Evolutionary conservation across 2,797 vertebrate genomes (phyloP).

Genomic region (Microctenopoma lineatum): DNA sequence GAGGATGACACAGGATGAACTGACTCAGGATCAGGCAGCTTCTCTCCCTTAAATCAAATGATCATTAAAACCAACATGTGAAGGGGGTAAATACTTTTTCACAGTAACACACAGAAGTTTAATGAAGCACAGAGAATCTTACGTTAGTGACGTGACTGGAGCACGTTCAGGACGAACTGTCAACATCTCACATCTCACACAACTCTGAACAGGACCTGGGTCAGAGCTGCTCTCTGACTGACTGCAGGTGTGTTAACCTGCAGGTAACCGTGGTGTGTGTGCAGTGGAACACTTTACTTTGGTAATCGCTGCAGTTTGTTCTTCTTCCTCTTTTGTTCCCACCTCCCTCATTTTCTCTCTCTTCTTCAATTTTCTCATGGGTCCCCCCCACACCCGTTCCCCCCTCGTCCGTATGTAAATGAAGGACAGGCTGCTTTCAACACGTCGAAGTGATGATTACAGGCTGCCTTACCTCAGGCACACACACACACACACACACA

Average conservation of each 20-base stretch:
- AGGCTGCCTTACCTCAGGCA: conserved; percentile 67
- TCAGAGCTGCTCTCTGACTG: conserved; percentile 16
- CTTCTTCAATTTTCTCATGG: conserved; percentile 43
- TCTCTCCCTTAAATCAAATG: no score
- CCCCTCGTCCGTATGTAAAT: conserved; percentile 58
- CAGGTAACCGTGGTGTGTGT: conserved; percentile 38
- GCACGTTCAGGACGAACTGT: no score
- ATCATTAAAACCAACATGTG: no score
- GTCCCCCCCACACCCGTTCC: not conserved
- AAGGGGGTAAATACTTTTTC: no score
- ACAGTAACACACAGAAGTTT: no score
- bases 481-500: conserved; percentile 39
- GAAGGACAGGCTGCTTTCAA: conserved; percentile 63
- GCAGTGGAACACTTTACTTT: conserved; percentile 47
- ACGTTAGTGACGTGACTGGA: no score
- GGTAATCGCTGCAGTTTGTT: conserved; percentile 53
- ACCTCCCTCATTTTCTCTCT: conserved; percentile 6
- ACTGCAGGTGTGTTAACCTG: conserved; percentile 13
- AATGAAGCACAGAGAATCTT: no score
- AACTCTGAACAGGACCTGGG: no score
- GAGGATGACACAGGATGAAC: no score
- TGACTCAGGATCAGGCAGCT: no score
- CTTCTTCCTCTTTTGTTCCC: conserved; percentile 44
- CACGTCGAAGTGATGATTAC: conserved; percentile 70
- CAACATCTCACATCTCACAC: no score